phyloP scores from a whole-genome alignment of 2,888 invertebrate species.

The Agrotis clavis region DNA sequence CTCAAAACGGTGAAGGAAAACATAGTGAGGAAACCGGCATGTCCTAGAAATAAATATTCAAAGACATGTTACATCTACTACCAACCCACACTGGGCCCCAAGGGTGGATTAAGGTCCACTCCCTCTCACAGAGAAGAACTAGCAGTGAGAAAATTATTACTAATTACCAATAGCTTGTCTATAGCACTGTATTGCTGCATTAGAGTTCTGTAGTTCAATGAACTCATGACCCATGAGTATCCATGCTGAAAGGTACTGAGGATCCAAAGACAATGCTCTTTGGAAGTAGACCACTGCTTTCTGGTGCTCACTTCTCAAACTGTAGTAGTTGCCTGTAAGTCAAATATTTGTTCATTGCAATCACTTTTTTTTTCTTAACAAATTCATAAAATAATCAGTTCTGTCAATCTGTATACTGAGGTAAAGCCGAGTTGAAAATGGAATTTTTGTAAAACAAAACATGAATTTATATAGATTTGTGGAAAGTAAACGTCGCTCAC shows the following conservation, averaged over 20 bases:
- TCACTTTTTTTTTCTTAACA: not conserved
- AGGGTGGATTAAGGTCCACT: too few relatives aligned
- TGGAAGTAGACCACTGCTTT: constrained; percentile 99
- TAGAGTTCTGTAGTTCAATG: constrained; percentile 99
- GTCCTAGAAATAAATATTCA: too few relatives aligned
- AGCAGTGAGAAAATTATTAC: too few relatives aligned
- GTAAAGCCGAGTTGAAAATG: not conserved
- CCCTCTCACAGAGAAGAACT: too few relatives aligned
- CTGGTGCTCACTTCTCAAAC: constrained; percentile 98
- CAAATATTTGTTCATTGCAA: constrained; percentile 1
- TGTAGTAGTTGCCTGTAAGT: constrained; percentile 97
- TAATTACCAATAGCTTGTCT: constrained; percentile 97
- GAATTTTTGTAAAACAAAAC: too few relatives aligned
- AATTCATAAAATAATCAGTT: too few relatives aligned
- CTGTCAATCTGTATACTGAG: not conserved
- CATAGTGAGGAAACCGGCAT: too few relatives aligned
- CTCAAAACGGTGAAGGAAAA: too few relatives aligned
- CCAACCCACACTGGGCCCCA: too few relatives aligned
- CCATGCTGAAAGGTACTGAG: constrained; percentile 98
- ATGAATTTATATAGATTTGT: too few relatives aligned
- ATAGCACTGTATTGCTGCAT: constrained; percentile 99
- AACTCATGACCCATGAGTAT: constrained; percentile 99
- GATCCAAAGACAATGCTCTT: constrained; percentile 97
- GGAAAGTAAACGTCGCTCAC: too few relatives aligned
- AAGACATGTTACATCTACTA: too few relatives aligned